Evolutionary conservation across 2,888 invertebrate genomes (phyloP).

Genomic region (Germaria angustata): DNA sequence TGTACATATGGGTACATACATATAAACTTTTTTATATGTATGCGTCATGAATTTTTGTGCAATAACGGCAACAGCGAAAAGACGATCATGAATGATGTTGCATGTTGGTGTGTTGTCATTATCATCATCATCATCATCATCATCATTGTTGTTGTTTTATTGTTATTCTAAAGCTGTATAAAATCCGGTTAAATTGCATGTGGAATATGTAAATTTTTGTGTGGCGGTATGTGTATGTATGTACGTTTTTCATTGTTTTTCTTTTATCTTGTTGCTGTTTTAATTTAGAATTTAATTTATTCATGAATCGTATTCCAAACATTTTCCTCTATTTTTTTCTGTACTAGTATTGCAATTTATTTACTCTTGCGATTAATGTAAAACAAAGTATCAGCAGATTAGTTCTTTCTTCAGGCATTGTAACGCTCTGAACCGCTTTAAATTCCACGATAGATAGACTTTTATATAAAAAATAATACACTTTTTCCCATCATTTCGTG

Average conservation of each 20-base stretch:
- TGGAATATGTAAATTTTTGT: slow-evolving; percentile 16
- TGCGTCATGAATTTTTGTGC: not conserved
- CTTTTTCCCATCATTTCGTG: slow-evolving; percentile 8
- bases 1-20: no score
- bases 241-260: not conserved
- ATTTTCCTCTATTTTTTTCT: not conserved
- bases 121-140: slow-evolving; percentile 17
- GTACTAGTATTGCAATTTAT: slow-evolving; percentile 33
- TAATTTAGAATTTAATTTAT: slow-evolving; percentile 61
- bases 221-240: not conserved
- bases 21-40: no score
- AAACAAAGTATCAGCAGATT: slow-evolving; percentile 42
- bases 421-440: not conserved
- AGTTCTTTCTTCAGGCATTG: not conserved
- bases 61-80: slow-evolving; percentile 20
- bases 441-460: slow-evolving; percentile 26
- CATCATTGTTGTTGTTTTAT: not conserved
- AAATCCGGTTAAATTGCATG: slow-evolving; percentile 41
- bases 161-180: slow-evolving; percentile 15
- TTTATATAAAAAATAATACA: slow-evolving; percentile 50
- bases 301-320: slow-evolving; percentile 60
- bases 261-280: slow-evolving; percentile 18
- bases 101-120: slow-evolving; percentile 44
- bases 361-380: slow-evolving; percentile 55
- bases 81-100: slow-evolving; percentile 43